Evolutionary conservation across 2,797 vertebrate species (phyloP).

Genomic region (Darevskia mixta): DNA sequence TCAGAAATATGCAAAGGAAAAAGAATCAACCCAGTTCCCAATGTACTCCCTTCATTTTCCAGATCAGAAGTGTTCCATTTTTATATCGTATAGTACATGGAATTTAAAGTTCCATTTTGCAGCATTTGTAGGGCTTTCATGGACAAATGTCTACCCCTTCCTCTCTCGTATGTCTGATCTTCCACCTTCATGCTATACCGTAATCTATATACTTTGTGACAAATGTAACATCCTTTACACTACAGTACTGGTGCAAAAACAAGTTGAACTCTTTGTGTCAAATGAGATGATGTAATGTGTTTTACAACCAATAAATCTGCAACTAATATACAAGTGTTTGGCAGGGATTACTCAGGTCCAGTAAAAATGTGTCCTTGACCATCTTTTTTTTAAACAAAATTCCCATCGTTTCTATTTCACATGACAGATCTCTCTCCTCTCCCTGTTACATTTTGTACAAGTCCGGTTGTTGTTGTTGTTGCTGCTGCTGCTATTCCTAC

Average conservation of each 20-base stretch:
- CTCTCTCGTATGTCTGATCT: neutral
- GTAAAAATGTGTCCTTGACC: constrained; percentile 19
- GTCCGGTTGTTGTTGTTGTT: constrained; percentile 61
- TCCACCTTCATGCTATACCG: neutral
- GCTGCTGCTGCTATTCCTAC: constrained; percentile 51
- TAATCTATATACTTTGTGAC: neutral
- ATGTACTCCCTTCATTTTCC: neutral
- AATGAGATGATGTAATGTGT: neutral
- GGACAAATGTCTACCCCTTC: neutral
- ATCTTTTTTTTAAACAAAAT: neutral
- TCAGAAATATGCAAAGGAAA: no score
- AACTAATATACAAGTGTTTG: constrained; percentile 33
- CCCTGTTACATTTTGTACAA: constrained; percentile 57
- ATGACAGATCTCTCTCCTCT: constrained; percentile 56
- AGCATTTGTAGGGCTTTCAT: neutral
- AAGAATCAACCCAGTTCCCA: neutral
- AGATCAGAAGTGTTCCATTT: no score
- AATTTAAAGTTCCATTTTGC: no score
- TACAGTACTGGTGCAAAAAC: neutral
- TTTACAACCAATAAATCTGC: constrained; percentile 34
- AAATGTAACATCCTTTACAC: constrained; percentile 10
- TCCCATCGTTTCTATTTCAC: constrained; percentile 31
- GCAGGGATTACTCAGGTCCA: constrained; percentile 29
- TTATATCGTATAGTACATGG: no score
- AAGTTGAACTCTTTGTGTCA: constrained; percentile 4